Percentiles rank a stretch among this genome's conserved stretches.
phyloP scores from a whole-genome alignment of 2,888 invertebrate species.

The Coronaproctus castanopsis region DNA sequence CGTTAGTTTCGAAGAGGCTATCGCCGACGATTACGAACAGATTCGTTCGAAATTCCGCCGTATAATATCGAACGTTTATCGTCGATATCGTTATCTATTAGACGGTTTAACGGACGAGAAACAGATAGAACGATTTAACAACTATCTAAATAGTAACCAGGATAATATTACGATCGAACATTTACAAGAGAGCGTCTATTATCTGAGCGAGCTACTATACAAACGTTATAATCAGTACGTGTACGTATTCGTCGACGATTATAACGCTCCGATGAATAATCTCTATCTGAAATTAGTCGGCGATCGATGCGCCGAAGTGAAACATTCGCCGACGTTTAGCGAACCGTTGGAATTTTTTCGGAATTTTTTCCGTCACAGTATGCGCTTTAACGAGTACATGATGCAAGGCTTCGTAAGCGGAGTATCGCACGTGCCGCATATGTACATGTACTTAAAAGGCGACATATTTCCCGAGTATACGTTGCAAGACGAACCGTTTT shows the following conservation, averaged over 20 bases:
- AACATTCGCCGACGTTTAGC: neutral
- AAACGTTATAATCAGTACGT: neutral
- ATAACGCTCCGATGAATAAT: neutral
- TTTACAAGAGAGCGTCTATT: neutral
- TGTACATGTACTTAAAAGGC: neutral
- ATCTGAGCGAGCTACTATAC: neutral
- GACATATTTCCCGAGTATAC: neutral
- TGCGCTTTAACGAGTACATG: neutral
- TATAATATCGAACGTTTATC: neutral
- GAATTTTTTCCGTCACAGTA: neutral
- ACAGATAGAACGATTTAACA: neutral
- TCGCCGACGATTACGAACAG: neutral
- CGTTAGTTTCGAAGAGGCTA: neutral
- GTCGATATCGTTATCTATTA: neutral
- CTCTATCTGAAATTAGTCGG: neutral
- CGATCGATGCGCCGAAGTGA: neutral
- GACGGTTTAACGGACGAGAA: neutral
- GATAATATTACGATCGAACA: neutral
- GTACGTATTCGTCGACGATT: neutral
- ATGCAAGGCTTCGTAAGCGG: neutral
- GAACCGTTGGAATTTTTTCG: neutral
- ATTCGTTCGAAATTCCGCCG: neutral
- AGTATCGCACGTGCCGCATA: neutral
- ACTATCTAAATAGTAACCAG: neutral
- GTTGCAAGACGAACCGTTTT: neutral